Evolutionary conservation across 2,113 vertebrate species (phyloP), one percentile per base, ranked within the genome.

Genomic region (Hippopotamus amphibius): DNA sequence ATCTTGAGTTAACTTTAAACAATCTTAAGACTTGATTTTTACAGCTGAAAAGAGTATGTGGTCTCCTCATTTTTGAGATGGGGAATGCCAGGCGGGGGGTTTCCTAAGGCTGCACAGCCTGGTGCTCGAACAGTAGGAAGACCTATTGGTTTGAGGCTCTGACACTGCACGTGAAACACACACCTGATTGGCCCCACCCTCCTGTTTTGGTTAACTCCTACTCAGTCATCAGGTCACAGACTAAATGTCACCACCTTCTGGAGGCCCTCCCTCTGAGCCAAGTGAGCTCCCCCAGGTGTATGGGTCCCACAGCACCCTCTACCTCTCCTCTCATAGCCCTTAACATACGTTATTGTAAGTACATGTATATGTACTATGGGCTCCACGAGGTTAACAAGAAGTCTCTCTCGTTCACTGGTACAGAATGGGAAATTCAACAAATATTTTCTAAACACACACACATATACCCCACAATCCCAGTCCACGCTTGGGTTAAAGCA

Each of bases 61-160:
- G 50, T 57, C n/a, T 46, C 81, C 26, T 50, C 63, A 13, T 72
- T 53, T 74, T 13, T 26, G 15, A 33, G 79, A 28, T 1, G n/a
- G 66, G 83, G 43, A 26, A 69, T 28, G n/a, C n/a, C 55, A 79
- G 43, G n/a, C n/a, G 17, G 66, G 66, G 17, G 28, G 17, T 30
- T 59, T 72, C n/a, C 65, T 5, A 11, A 68, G 12, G 41, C 41
- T 22, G n/a, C 57, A 66, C 3, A 61, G 85, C 15, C 69, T n/a
- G 50, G 26, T 17, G n/a, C n/a, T 61, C 83, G 15, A 12, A 28
- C 2, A n/a, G 97, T 0, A 41, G 41, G 16, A n/a, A 61, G 46
- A 7, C n/a, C 37, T 6, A 0, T 2, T 4, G 28, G 30, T 4
- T 3, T 65, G 30, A 30, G 57, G n/a, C 10, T 22, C 19, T 46